Evolutionary conservation across 2,113 vertebrate genomes (phyloP).

Genomic region (Cygnus atratus): DNA sequence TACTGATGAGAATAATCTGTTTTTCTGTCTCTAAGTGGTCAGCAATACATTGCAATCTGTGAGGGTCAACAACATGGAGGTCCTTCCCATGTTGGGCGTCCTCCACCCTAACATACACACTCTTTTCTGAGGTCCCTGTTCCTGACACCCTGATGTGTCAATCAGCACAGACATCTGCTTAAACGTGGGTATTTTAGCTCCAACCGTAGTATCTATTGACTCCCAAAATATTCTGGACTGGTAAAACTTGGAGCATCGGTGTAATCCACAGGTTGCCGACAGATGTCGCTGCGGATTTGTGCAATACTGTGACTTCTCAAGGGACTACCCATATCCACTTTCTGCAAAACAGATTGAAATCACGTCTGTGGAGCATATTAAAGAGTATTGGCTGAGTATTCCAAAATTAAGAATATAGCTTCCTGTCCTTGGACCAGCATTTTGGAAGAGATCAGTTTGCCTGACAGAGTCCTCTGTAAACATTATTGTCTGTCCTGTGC

Average conservation of each 20-base stretch:
- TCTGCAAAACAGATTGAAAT: not conserved
- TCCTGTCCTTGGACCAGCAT: not conserved
- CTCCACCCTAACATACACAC: too few species aligned
- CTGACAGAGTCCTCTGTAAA: not conserved
- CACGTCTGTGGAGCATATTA: not conserved
- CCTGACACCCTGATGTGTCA: not conserved
- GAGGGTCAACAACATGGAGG: not conserved
- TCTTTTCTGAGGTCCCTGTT: not conserved
- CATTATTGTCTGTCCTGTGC: not conserved
- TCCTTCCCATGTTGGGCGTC: not conserved
- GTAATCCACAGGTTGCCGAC: fast-evolving
- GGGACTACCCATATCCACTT: fast-evolving
- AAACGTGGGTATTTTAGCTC: not conserved
- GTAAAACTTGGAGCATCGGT: fast-evolving
- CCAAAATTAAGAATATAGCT: fast-evolving
- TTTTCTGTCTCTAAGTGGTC: not conserved
- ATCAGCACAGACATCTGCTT: not conserved
- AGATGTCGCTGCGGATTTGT: fast-evolving
- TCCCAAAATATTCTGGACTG: fast-evolving
- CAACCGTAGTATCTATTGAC: not conserved
- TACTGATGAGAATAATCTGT: not conserved
- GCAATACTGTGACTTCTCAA: not conserved
- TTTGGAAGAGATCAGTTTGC: not conserved
- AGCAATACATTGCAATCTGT: not conserved
- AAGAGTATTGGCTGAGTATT: not conserved